A percentile compares a stretch with the other conserved stretches of the same genome.
Evolutionary conservation across 2,797 vertebrate species (phyloP).

Genomic region (Hydrolagus colliei): DNA sequence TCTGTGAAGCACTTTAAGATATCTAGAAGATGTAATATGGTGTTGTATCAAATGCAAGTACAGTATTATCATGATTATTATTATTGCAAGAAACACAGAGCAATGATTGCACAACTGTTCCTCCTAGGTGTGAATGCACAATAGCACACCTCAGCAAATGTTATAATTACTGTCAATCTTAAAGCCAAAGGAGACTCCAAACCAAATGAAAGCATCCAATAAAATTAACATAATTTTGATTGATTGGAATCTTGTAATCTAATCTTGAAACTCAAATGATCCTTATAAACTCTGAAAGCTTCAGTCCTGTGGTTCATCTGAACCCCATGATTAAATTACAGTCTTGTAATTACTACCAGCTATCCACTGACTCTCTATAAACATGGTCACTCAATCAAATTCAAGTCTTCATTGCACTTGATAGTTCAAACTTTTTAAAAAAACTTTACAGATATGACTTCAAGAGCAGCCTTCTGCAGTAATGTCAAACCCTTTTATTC

Average conservation of each 20-base stretch:
- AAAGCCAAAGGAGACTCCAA: neutral
- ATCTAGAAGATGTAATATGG: no score
- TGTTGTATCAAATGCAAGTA: no score
- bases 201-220: neutral
- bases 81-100: neutral
- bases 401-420: neutral
- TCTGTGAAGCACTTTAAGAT: no score
- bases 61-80: no score
- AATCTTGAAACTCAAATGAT: neutral
- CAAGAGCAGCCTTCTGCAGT: no score
- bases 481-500: no score
- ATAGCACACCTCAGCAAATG: neutral
- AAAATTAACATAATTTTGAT: neutral
- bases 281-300: neutral
- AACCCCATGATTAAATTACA: conserved; percentile 2
- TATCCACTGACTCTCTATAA: neutral
- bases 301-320: neutral
- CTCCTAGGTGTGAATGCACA: neutral
- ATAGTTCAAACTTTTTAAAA: no score
- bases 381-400: neutral
- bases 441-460: no score
- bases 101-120: neutral
- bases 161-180: neutral
- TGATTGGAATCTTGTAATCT: neutral
- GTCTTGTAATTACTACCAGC: neutral